Percentiles rank a stretch among this genome's conserved stretches.
phyloP scores from a whole-genome alignment of 2,113 vertebrate species.

The Peromyscus leucopus region DNA sequence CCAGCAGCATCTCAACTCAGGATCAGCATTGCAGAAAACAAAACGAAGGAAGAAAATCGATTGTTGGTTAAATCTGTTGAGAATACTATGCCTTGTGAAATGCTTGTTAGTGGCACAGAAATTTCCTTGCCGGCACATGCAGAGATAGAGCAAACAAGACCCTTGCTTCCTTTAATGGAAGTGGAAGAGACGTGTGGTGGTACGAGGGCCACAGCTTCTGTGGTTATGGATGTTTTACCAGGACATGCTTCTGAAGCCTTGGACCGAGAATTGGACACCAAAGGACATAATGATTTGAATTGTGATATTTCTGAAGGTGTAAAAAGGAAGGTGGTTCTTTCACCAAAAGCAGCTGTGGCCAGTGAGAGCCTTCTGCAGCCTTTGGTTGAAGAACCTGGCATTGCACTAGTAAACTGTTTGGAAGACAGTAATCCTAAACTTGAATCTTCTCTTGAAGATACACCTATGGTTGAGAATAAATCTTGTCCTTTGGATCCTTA shows the following conservation, averaged over 20 bases:
- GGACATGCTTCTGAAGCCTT: conserved; percentile 67
- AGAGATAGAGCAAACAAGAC: conserved; percentile 52
- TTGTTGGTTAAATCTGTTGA: conserved; percentile 61
- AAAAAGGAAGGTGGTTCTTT: conserved; percentile 73
- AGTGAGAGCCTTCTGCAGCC: conserved; percentile 27
- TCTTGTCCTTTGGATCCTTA: conserved; percentile 81
- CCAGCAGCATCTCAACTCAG: not conserved
- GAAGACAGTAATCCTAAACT: conserved; percentile 43
- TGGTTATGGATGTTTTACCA: conserved; percentile 35
- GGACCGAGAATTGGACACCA: conserved; percentile 57
- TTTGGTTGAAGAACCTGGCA: conserved; percentile 51
- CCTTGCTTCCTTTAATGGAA: conserved; percentile 39
- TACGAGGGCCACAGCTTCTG: not conserved
- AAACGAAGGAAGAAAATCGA: conserved; percentile 64
- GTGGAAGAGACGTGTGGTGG: not conserved
- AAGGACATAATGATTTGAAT: conserved; percentile 71
- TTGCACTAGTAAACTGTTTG: conserved; percentile 36
- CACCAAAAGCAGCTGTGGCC: conserved; percentile 67
- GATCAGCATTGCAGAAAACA: conserved; percentile 50
- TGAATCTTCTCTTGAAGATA: conserved; percentile 57
- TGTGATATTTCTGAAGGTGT: conserved; percentile 56
- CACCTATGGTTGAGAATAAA: conserved; percentile 71
- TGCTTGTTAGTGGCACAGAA: conserved; percentile 53
- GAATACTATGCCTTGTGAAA: not conserved
- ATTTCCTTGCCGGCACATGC: conserved; percentile 9